Evolutionary conservation across 1,140 invertebrate genomes (phyloP), one percentile per base, ranked within the genome.

Genomic region (Zaprionus kolodkinae): DNA sequence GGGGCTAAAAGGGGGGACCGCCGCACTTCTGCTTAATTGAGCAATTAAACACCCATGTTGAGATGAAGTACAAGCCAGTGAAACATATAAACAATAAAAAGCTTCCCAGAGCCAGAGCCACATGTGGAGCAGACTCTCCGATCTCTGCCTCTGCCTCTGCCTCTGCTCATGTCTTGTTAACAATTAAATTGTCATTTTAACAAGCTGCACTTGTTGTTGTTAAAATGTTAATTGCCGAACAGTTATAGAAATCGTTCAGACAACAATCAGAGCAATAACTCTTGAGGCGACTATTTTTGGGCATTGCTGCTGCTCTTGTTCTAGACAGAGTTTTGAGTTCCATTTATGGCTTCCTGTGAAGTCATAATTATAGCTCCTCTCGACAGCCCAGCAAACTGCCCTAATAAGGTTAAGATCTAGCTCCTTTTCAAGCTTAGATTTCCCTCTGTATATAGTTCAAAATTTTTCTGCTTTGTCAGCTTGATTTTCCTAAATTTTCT

Each of bases 111-210:
- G 84, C 45, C 40, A 15, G 6, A n/a, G 64, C 78, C 85, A 81
- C 85, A 89, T 89, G 78, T 89, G 85, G 85, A 89, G 85, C 85
- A 89, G 50, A 38, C 79, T 70, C 52, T 54, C 13, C 21, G 21
- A 21, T 54, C 6, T 27, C 43, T 54, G 52, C 45, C 48, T 68
- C 35, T 72, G 43, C 54, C 30, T 40, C 21, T 35, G 27, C 38
- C 56, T 61, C 48, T 63, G 65, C 75, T 71, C 56, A 81, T 81
- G 88, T 79, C 89, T 89, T 86, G 84, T 86, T 78, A 89, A 91
- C 89, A 91, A 91, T 91, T 91, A 91, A 91, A 91, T 91, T 91
- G 89, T 91, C 89, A 87, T 91, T 91, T 91, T 89, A 91, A 91
- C 85, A 89, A 89, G 85, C 86, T 85, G 81, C 81, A 91, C 86